These are phyloP conservation scores for Papilio demoleus DNA, from an alignment of 2,888 invertebrate species.

Conservation along the genomic window DNA sequence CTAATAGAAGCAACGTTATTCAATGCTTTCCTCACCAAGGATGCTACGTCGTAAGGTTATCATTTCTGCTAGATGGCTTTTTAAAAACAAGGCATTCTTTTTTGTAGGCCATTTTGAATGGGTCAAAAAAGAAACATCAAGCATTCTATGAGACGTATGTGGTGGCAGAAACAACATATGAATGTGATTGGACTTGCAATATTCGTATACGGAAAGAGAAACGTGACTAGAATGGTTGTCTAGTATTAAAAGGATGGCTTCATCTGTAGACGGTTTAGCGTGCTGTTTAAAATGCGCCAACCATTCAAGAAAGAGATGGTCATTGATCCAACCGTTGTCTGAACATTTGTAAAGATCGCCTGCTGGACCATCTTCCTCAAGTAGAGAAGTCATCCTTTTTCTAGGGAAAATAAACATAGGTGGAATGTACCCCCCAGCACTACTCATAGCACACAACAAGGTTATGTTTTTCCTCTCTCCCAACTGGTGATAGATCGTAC, in stretches of 20 bases:
- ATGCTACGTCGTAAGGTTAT: slow-evolving; percentile 53
- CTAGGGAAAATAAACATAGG: slow-evolving; percentile 73
- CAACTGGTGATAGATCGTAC: slow-evolving; percentile 64
- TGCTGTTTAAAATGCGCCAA: slow-evolving; percentile 47
- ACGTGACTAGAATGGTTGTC: slow-evolving; percentile 47
- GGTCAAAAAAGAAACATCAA: slow-evolving; percentile 47
- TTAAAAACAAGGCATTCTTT: slow-evolving; percentile 54
- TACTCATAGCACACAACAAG: slow-evolving; percentile 64
- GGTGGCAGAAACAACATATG: slow-evolving; percentile 48
- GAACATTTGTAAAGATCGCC: slow-evolving; percentile 56
- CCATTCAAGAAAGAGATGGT: slow-evolving; percentile 50
- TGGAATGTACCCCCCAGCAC: slow-evolving; percentile 60
- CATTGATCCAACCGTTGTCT: slow-evolving; percentile 52
- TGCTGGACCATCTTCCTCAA: slow-evolving; percentile 63
- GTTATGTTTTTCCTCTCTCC: slow-evolving; percentile 65
- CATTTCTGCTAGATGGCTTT: slow-evolving; percentile 46
- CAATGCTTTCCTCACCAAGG: slow-evolving; percentile 43
- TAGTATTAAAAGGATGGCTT: slow-evolving; percentile 46
- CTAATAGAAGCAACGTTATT: slow-evolving; percentile 48
- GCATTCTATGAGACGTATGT: slow-evolving; percentile 47
- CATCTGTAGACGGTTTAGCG: slow-evolving; percentile 45
- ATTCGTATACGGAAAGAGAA: slow-evolving; percentile 48
- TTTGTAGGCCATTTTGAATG: slow-evolving; percentile 47
- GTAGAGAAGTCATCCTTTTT: slow-evolving; percentile 59
- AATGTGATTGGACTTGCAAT: slow-evolving; percentile 46